These are phyloP conservation scores for Leptinotarsa peninsularis DNA, from an alignment of 2,888 invertebrate species.

Conservation along the genomic window DNA sequence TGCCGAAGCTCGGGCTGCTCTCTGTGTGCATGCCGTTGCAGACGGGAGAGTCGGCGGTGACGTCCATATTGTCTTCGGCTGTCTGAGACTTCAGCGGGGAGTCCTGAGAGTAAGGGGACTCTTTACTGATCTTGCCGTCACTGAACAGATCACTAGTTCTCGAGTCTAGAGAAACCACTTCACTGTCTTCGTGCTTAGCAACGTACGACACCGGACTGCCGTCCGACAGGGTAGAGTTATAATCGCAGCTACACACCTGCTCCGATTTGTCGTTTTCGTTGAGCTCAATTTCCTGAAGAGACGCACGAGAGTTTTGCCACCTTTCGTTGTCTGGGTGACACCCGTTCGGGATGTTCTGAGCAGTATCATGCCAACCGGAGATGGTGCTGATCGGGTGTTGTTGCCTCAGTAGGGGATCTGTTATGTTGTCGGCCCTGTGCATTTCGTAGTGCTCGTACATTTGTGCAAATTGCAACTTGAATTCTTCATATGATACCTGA, in stretches of 20 bases:
- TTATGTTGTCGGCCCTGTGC: constrained; percentile 93
- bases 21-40: constrained; percentile 66
- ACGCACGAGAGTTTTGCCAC: constrained; percentile 55
- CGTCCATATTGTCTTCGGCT: constrained; percentile 51
- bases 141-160: constrained; percentile 72
- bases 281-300: constrained; percentile 58
- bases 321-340: constrained; percentile 59
- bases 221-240: constrained; percentile 67
- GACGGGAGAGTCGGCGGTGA: constrained; percentile 58
- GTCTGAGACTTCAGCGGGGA: constrained; percentile 62
- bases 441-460: constrained; percentile 97
- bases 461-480: constrained; percentile 96
- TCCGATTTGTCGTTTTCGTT: constrained; percentile 62
- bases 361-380: constrained; percentile 89
- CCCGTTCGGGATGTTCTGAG: constrained; percentile 62
- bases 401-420: constrained; percentile 92
- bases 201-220: constrained; percentile 68
- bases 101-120: constrained; percentile 70
- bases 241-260: constrained; percentile 64
- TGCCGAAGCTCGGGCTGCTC: constrained; percentile 62
- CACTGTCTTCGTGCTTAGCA: constrained; percentile 67
- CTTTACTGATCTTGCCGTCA: constrained; percentile 73
- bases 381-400: constrained; percentile 96
- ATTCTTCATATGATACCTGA: constrained; percentile 97
- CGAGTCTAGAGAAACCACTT: constrained; percentile 69